phyloP scores from a whole-genome alignment of 2,888 invertebrate genomes.

The Agonum fuliginosum region DNA sequence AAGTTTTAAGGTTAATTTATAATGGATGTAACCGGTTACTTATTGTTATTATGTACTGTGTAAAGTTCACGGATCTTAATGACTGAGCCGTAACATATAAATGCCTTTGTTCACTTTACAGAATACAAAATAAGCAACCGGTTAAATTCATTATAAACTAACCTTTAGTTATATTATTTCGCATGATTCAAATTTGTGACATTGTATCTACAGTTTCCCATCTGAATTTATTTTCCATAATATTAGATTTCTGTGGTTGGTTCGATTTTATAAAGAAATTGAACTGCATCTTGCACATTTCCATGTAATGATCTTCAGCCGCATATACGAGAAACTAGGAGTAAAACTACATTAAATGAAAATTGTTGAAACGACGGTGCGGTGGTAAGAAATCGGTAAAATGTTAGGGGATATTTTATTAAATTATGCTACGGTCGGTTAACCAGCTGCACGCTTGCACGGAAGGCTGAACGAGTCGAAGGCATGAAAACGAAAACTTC shows the following conservation, averaged over 20 bases:
- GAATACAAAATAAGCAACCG: too few species aligned
- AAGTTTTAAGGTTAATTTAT: too few species aligned
- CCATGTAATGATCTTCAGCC: conserved; percentile 1
- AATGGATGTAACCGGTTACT: too few species aligned
- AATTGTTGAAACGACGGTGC: not conserved
- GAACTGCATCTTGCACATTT: not conserved
- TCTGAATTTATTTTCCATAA: not conserved
- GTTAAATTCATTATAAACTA: too few species aligned
- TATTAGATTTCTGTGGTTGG: not conserved
- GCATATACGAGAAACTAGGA: conserved; percentile 5
- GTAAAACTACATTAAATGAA: conserved; percentile 5
- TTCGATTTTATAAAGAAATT: not conserved
- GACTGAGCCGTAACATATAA: too few species aligned
- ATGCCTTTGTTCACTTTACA: too few species aligned
- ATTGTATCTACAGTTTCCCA: not conserved
- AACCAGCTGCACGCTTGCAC: not conserved
- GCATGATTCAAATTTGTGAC: too few species aligned
- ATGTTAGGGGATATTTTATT: conserved; percentile 16
- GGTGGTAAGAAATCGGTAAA: not conserved
- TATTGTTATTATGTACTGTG: too few species aligned
- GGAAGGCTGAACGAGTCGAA: conserved; percentile 8
- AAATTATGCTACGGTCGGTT: conserved; percentile 17
- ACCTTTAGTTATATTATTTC: too few species aligned
- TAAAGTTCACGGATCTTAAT: too few species aligned
- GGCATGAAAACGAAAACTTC: not conserved